phyloP scores from a whole-genome alignment of 2,888 invertebrate genomes.

The Saturnia japonica region DNA sequence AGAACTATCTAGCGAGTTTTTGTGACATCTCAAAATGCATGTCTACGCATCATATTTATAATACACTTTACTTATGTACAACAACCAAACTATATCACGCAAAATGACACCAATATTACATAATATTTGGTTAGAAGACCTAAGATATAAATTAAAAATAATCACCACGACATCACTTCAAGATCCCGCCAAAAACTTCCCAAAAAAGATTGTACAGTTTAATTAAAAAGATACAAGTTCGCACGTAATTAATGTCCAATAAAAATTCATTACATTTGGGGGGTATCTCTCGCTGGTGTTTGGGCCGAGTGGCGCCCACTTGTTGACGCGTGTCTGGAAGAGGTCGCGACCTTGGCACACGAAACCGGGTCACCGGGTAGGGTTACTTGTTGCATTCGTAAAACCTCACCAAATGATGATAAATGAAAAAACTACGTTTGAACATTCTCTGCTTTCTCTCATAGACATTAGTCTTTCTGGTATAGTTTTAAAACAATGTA shows the following conservation, averaged over 20 bases:
- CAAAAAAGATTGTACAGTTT: too few relatives aligned
- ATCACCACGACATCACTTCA: too few relatives aligned
- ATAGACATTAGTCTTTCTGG: not conserved
- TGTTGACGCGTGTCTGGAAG: slow-evolving; percentile 30
- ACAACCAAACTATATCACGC: too few relatives aligned
- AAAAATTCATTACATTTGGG: not conserved
- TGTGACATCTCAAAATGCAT: too few relatives aligned
- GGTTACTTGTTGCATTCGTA: slow-evolving; percentile 33
- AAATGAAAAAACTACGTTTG: not conserved
- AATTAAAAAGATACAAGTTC: too few relatives aligned
- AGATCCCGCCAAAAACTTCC: too few relatives aligned
- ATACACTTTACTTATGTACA: too few relatives aligned
- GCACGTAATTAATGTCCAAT: not conserved
- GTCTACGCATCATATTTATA: too few relatives aligned
- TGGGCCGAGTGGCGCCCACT: slow-evolving; percentile 24
- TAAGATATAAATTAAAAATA: too few relatives aligned
- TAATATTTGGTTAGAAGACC: too few relatives aligned
- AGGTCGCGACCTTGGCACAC: slow-evolving; percentile 33
- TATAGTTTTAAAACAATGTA: not conserved
- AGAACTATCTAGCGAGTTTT: too few relatives aligned
- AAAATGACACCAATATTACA: too few relatives aligned
- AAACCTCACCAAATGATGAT: slow-evolving; percentile 3
- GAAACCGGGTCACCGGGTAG: slow-evolving; percentile 29
- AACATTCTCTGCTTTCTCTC: not conserved
- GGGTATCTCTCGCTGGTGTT: not conserved